Evolutionary conservation across 1,140 invertebrate genomes (phyloP), one percentile per base, ranked within the genome.

Genomic region (Scaptomyza graminum): DNA sequence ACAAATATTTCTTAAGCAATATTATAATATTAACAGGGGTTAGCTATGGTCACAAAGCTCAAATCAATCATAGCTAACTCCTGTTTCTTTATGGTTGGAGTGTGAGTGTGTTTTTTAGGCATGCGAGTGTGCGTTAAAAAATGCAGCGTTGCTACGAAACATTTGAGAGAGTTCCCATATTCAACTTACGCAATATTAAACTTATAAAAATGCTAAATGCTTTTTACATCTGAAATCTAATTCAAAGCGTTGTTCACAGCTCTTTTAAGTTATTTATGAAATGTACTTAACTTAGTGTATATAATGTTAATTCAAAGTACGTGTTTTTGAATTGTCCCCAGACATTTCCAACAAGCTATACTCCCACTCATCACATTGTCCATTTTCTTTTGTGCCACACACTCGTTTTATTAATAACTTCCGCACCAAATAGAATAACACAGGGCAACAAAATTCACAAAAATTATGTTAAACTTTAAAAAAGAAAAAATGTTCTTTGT

Each of bases 351-450:
- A 31, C 18, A 66, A 51, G 56, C 60, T 7, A 13, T 9, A 22
- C 31, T 34, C 6, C 15, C 15, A 49, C 31, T 9, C 18, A 43
- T 25, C 55, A 62, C 61, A n/a, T 34, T 65, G 67, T 57, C 50
- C 59, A 61, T 61, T 67, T 25, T 41, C 61, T 56, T 62, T 66
- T 49, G 46, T 12, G 18, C 16, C 11, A 59, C 69, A 59, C 69
- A 61, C 59, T 65, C 63, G 55, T 82, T 79, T 75, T 78, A 81
- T 85, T 73, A 81, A 85, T 87, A 85, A 78, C 77, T 74, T 85
- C 74, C 78, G 64, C 70, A 70, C 56, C 59, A 88, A 79, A 87
- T 79, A 76, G 64, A 87, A 79, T 73, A 70, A 82, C 67, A 69
- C 66, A 52, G 25, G 2, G 0, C 31, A 18, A 39, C 41, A 62